Conservation (phyloP, 2,888 invertebrate genomes). For the Acanthacorydalis orientalis region DNA sequence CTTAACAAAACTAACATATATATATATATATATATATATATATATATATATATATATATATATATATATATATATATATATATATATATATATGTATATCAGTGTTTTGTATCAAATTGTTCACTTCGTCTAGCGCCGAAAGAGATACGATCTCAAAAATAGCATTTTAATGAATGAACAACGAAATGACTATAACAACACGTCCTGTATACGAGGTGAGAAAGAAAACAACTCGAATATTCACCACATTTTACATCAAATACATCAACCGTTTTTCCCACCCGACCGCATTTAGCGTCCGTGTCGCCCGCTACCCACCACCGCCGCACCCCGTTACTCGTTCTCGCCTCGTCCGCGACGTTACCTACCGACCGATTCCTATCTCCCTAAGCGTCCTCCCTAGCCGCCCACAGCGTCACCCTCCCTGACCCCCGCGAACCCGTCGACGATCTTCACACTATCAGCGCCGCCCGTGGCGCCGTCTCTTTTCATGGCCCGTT, state of each 20-base stretch:
- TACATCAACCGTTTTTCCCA: neutral
- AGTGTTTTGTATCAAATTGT: too few relatives aligned
- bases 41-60: too few relatives aligned
- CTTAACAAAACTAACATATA: too few relatives aligned
- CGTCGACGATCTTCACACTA: neutral
- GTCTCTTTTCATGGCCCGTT: too few relatives aligned
- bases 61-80: too few relatives aligned
- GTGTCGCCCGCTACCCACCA: neutral
- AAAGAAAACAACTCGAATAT: neutral
- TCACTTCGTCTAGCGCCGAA: neutral
- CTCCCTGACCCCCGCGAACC: neutral
- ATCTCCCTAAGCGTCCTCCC: constrained; percentile 3
- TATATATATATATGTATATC: too few relatives aligned
- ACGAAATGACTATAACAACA: neutral
- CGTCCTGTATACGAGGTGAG: constrained; percentile 3
- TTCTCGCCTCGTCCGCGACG: constrained; percentile 7
- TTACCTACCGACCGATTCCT: neutral
- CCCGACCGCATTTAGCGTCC: neutral
- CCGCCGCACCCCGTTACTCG: neutral
- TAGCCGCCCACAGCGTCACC: neutral
- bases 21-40: too few relatives aligned
- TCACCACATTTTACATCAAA: neutral
- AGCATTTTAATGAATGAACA: neutral
- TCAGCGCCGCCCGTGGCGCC: neutral
- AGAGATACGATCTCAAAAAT: neutral